These are phyloP conservation scores for Gryllus longicercus DNA, from an alignment of 2,888 invertebrate genomes.

Conservation along the genomic window DNA sequence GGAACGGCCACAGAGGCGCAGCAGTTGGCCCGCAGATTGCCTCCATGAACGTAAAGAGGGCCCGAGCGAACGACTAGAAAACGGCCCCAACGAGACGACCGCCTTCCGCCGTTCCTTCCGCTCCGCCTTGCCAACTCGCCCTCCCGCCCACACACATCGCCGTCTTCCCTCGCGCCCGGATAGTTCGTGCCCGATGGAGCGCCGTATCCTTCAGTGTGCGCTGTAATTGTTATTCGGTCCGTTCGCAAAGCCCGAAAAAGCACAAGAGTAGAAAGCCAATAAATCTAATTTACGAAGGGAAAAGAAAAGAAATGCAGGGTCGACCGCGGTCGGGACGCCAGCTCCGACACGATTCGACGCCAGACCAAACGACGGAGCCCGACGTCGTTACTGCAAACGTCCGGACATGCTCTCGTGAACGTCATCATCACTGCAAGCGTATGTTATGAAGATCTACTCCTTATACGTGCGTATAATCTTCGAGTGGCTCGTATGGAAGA, in stretches of 20 bases:
- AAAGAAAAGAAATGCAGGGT: not conserved
- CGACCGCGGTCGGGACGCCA: too few species aligned
- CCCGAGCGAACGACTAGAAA: not conserved
- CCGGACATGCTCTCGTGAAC: too few species aligned
- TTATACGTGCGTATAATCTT: too few species aligned
- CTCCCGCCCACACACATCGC: not conserved
- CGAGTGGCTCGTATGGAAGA: too few species aligned
- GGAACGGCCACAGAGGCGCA: too few species aligned
- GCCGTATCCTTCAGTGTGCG: not conserved
- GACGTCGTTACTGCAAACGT: too few species aligned
- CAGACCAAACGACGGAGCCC: too few species aligned
- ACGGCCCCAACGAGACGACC: not conserved
- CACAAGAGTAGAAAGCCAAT: not conserved
- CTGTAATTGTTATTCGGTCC: slow-evolving; percentile 7
- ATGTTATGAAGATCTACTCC: too few species aligned
- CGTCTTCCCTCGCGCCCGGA: not conserved
- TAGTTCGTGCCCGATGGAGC: not conserved
- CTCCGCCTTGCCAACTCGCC: not conserved
- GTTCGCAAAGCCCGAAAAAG: slow-evolving; percentile 1
- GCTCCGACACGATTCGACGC: too few species aligned
- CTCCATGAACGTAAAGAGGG: not conserved
- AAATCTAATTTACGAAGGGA: not conserved
- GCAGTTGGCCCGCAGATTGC: not conserved
- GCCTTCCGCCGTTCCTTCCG: not conserved
- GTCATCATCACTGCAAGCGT: too few species aligned